A percentile compares a stretch with the other conserved stretches of the same genome.
Conservation (phyloP, 2,888 invertebrate genomes). For the Oxytorus armatus region DNA sequence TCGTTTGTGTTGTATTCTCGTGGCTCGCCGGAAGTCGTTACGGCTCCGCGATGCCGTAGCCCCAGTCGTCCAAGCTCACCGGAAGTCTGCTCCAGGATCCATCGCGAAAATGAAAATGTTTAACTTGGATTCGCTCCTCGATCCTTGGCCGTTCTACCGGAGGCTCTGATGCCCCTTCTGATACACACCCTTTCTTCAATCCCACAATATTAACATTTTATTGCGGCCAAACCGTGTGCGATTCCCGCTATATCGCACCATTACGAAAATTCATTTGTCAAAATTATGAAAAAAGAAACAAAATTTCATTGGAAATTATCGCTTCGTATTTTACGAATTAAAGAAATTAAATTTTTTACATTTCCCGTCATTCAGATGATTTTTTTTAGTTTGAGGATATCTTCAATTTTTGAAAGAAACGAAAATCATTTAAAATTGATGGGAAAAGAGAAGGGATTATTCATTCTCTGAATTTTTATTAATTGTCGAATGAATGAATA, state of each 20-base stretch:
- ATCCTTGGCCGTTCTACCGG: neutral
- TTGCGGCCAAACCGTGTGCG: too few relatives aligned
- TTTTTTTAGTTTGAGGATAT: too few relatives aligned
- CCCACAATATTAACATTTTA: too few relatives aligned
- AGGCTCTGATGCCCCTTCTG: too few relatives aligned
- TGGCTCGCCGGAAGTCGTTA: slow-evolving; percentile 64
- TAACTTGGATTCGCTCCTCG: slow-evolving; percentile 35
- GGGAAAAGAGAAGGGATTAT: too few relatives aligned
- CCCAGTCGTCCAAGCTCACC: slow-evolving; percentile 25
- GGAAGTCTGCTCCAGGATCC: slow-evolving; percentile 63
- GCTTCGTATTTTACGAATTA: too few relatives aligned
- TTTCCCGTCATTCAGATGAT: too few relatives aligned
- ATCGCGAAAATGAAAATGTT: slow-evolving; percentile 65
- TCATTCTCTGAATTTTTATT: too few relatives aligned
- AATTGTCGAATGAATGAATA: neutral
- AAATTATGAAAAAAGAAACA: neutral
- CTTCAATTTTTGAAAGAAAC: too few relatives aligned
- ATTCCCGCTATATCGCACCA: neutral
- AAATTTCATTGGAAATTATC: neutral
- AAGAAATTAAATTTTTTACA: too few relatives aligned
- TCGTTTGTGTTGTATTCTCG: slow-evolving; percentile 60
- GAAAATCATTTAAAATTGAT: too few relatives aligned
- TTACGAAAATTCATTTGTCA: neutral
- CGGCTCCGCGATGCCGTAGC: slow-evolving; percentile 58
- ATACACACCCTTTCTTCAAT: too few relatives aligned